phyloP scores from a whole-genome alignment of 92 coral and sea anemone species.

The Chrysogorgia sp. region DNA sequence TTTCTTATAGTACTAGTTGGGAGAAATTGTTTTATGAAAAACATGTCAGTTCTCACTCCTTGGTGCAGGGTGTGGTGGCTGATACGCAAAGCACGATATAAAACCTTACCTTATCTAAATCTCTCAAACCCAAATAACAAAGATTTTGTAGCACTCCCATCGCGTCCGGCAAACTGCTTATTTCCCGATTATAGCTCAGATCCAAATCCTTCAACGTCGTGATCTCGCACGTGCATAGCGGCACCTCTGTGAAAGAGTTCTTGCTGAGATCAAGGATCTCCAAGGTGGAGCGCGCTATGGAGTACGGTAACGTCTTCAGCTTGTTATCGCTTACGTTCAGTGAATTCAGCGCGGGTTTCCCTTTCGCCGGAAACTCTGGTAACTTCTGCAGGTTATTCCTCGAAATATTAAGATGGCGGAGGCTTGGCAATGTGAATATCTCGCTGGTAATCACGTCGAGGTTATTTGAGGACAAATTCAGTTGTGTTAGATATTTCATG shows the following conservation, averaged over 20 bases:
- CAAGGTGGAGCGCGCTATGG: slow-evolving; percentile 70
- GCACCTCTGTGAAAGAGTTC: slow-evolving; percentile 82
- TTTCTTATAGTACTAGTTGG: no score
- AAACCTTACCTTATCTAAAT: slow-evolving; percentile 84
- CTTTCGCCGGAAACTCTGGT: slow-evolving; percentile 74
- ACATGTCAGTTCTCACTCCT: no score
- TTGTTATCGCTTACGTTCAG: slow-evolving; percentile 71
- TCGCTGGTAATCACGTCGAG: slow-evolving; percentile 67
- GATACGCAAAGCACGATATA: no score
- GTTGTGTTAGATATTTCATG: slow-evolving; percentile 66
- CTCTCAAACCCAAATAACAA: slow-evolving; percentile 57
- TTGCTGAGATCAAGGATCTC: slow-evolving; percentile 70
- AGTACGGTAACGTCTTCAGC: slow-evolving; percentile 66
- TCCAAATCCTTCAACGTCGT: slow-evolving; percentile 69
- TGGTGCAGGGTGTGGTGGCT: no score
- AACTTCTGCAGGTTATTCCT: slow-evolving; percentile 56
- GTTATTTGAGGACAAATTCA: slow-evolving; percentile 77
- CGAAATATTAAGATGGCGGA: slow-evolving; percentile 69
- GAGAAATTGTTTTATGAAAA: no score
- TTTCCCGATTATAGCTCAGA: slow-evolving; percentile 76
- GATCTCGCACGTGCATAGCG: slow-evolving; percentile 76
- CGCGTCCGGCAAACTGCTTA: slow-evolving; percentile 74
- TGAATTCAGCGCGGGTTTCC: slow-evolving; percentile 76
- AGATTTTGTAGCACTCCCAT: slow-evolving; percentile 91
- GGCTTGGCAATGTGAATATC: slow-evolving; percentile 68